phyloP scores from a whole-genome alignment of 2,888 invertebrate genomes.

The Scotopteryx bipunctaria region DNA sequence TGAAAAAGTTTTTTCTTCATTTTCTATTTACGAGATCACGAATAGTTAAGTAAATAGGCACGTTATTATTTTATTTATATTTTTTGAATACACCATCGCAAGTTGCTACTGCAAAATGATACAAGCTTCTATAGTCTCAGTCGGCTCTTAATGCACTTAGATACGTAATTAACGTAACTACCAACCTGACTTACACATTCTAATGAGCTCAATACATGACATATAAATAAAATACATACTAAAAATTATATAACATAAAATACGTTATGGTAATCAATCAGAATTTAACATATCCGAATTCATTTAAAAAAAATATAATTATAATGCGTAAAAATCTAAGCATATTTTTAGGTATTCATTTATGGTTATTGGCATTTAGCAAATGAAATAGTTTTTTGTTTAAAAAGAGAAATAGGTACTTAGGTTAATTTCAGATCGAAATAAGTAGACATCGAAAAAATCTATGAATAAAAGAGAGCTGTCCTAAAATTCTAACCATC shows the following conservation, averaged over 20 bases:
- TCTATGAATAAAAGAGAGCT: neutral
- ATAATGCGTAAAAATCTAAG: no score
- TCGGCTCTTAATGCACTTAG: slow-evolving; percentile 70
- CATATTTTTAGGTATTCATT: no score
- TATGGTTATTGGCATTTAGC: no score
- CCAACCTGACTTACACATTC: slow-evolving; percentile 44
- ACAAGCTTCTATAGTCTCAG: slow-evolving; percentile 67
- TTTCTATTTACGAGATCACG: slow-evolving; percentile 14
- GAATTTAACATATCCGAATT: no score
- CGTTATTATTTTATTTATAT: slow-evolving; percentile 39
- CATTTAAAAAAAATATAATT: no score
- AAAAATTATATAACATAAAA: neutral
- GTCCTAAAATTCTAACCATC: slow-evolving; percentile 3
- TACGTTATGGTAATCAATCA: neutral
- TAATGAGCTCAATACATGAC: slow-evolving; percentile 24
- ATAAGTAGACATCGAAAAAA: neutral
- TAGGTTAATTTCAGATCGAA: no score
- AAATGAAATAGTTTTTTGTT: no score
- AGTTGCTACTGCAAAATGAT: slow-evolving; percentile 62
- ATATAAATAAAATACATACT: neutral
- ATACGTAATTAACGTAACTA: slow-evolving; percentile 48
- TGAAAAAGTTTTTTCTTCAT: neutral
- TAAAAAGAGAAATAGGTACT: no score
- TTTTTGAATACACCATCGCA: slow-evolving; percentile 49
- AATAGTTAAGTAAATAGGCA: slow-evolving; percentile 44